Evolutionary conservation across 2,797 vertebrate species (phyloP).

Genomic region (Uromys caudimaculatus): DNA sequence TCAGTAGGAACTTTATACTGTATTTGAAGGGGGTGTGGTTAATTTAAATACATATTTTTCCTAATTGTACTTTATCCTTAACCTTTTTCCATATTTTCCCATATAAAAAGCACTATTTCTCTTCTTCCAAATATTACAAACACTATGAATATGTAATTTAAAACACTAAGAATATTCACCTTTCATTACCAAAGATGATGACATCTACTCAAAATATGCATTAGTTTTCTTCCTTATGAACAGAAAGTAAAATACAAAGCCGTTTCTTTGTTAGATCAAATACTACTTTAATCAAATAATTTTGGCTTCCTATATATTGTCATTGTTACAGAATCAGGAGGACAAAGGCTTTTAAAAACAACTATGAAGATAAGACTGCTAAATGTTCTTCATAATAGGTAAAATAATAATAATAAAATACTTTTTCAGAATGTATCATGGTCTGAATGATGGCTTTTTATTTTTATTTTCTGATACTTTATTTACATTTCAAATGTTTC

Average conservation of each 20-base stretch:
- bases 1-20: not conserved
- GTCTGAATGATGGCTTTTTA: too few relatives aligned
- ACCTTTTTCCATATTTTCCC: not conserved
- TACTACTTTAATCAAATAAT: constrained; percentile 28
- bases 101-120: not conserved
- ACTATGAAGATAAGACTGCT: not conserved
- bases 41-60: constrained; percentile 4
- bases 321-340: not conserved
- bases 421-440: not conserved
- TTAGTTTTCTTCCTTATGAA: not conserved
- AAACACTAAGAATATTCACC: not conserved
- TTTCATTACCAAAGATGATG: not conserved
- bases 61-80: not conserved
- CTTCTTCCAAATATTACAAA: constrained; percentile 10
- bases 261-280: not conserved
- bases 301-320: not conserved
- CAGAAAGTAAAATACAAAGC: not conserved
- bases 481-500: too few relatives aligned
- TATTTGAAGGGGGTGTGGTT: not conserved
- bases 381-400: not conserved
- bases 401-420: not conserved
- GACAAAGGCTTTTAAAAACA: not conserved
- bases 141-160: not conserved
- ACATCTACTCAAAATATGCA: not conserved
- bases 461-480: too few relatives aligned